These are phyloP conservation scores for Eurytoma adleriae DNA, from an alignment of 2,888 invertebrate genomes.

Conservation along the genomic window DNA sequence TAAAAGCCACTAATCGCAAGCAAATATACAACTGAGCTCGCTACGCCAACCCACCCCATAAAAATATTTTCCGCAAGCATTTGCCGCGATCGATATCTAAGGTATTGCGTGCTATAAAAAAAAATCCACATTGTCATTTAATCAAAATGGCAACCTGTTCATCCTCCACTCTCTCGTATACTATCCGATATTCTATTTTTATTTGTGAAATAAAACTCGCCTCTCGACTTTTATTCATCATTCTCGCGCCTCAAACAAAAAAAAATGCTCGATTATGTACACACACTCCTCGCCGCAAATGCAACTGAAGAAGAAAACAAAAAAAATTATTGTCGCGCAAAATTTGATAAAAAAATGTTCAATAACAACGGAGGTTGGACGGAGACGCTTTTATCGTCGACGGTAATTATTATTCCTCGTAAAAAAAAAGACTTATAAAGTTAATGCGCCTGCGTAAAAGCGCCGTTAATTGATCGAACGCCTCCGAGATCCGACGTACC, in stretches of 20 bases:
- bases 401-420: not conserved
- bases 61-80: too few species aligned
- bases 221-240: not conserved
- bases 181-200: constrained; percentile 1
- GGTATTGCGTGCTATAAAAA: not conserved
- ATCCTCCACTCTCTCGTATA: not conserved
- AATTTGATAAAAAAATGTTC: not conserved
- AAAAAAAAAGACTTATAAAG: constrained; percentile 5
- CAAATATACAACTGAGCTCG: too few species aligned
- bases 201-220: not conserved
- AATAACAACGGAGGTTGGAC: not conserved
- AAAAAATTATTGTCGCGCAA: not conserved
- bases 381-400: constrained; percentile 2
- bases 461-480: constrained; percentile 21
- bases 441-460: constrained; percentile 33
- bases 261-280: not conserved
- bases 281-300: not conserved
- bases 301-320: not conserved
- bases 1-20: too few species aligned
- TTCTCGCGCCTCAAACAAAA: not conserved
- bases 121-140: not conserved
- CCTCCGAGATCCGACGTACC: constrained; percentile 4
- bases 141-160: constrained; percentile 1
- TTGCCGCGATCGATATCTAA: too few species aligned
- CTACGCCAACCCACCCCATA: too few species aligned